These are phyloP conservation scores for Drosophila bocki DNA, from an alignment of 1,140 invertebrate species.

Conservation along the genomic window DNA sequence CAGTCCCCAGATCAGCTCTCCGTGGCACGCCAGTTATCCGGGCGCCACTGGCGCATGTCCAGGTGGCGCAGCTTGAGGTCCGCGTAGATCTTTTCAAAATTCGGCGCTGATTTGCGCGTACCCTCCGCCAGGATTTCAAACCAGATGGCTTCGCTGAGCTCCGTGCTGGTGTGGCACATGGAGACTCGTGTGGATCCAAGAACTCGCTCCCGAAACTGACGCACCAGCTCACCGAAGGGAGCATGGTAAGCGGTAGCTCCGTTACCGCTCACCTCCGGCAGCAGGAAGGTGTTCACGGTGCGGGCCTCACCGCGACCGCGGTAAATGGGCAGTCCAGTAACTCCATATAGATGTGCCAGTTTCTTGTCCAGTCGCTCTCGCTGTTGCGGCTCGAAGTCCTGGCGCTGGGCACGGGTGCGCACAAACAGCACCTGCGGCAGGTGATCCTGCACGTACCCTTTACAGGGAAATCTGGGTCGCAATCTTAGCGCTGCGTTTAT, in stretches of 20 bases:
- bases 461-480: constrained; percentile 59
- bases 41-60: constrained; percentile 52
- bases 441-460: constrained; percentile 57
- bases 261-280: constrained; percentile 63
- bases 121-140: constrained; percentile 65
- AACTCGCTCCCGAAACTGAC: constrained; percentile 63
- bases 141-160: constrained; percentile 61
- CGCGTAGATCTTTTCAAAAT: constrained; percentile 64
- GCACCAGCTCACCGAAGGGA: constrained; percentile 43
- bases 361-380: constrained; percentile 54
- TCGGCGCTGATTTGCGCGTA: constrained; percentile 19
- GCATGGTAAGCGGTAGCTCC: constrained; percentile 45
- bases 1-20: constrained; percentile 23
- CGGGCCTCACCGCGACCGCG: constrained; percentile 54
- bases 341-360: constrained; percentile 49
- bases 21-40: constrained; percentile 50
- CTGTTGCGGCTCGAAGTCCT: constrained; percentile 54
- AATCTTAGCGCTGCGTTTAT: constrained; percentile 68
- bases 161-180: constrained; percentile 51
- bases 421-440: constrained; percentile 80
- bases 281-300: constrained; percentile 56
- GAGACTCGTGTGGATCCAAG: constrained; percentile 28
- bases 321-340: constrained; percentile 65
- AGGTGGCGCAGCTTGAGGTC: constrained; percentile 62
- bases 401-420: constrained; percentile 64